These are phyloP conservation scores for Capra hircus DNA, from an alignment of 2,113 vertebrate genomes.

Conservation along the genomic window DNA sequence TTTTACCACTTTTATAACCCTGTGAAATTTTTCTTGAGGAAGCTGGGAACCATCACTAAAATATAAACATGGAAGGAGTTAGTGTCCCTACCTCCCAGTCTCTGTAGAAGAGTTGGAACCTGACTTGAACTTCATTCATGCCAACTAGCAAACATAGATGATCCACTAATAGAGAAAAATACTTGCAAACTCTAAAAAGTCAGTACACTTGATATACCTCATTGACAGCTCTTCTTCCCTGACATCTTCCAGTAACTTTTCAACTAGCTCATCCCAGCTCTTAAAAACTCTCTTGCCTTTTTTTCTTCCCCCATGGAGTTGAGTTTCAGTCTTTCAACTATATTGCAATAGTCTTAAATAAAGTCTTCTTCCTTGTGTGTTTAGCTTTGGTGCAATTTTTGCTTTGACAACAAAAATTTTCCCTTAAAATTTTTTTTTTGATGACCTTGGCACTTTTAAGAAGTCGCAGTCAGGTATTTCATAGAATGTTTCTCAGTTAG, in stretches of 20 bases:
- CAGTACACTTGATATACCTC: background rate
- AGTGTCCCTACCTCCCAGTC: background rate
- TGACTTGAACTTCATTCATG: background rate
- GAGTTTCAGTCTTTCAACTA: background rate
- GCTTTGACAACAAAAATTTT: background rate
- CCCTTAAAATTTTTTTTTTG: background rate
- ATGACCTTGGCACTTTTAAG: background rate
- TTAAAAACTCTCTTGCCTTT: background rate
- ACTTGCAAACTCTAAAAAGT: background rate
- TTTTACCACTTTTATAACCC: background rate
- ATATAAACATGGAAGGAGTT: background rate
- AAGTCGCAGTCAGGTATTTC: background rate
- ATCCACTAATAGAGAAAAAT: background rate
- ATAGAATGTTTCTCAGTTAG: background rate
- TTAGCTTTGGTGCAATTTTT: background rate
- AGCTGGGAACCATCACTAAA: background rate
- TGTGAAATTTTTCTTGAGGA: background rate
- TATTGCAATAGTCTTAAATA: background rate
- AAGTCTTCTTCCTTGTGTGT: background rate
- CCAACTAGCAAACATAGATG: background rate
- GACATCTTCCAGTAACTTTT: background rate
- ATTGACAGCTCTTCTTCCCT: background rate
- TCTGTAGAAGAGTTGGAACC: background rate
- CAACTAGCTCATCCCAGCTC: background rate
- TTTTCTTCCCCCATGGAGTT: background rate